Percentiles rank a stretch among this genome's conserved stretches.
Evolutionary conservation across 35 echinoderm and acorn worm genomes (phyloP).

Genomic region (Diadema setosum): DNA sequence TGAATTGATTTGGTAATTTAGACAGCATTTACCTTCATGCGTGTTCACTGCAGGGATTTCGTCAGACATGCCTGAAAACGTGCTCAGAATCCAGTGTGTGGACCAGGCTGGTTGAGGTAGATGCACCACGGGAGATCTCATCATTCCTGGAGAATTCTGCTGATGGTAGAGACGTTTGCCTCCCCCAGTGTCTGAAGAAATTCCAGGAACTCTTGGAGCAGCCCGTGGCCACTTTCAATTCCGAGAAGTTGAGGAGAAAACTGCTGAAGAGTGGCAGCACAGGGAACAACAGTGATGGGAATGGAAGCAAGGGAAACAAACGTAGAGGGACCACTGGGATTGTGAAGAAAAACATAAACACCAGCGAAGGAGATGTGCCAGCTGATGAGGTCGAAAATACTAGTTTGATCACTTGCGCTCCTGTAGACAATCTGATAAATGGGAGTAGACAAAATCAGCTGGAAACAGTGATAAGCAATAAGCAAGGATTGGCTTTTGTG

Average conservation of each 20-base stretch:
- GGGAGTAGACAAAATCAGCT: not conserved
- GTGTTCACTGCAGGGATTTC: conserved; percentile 25
- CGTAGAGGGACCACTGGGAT: too few relatives aligned
- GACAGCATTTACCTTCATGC: too few relatives aligned
- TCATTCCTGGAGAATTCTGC: not conserved
- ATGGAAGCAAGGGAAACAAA: too few relatives aligned
- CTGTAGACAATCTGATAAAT: not conserved
- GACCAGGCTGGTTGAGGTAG: conserved; percentile 49
- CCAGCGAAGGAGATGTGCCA: not conserved
- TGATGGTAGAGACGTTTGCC: not conserved
- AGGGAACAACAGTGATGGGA: too few relatives aligned
- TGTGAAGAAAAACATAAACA: not conserved
- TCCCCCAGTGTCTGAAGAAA: not conserved
- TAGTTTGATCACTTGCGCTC: too few relatives aligned
- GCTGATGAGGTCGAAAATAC: not conserved
- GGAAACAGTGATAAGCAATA: not conserved
- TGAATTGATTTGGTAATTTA: too few relatives aligned
- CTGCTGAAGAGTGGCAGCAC: conserved; percentile 8
- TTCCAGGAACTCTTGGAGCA: not conserved
- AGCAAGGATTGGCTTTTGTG: too few relatives aligned
- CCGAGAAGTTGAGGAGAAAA: not conserved
- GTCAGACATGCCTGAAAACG: conserved; percentile 26
- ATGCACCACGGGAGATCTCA: not conserved
- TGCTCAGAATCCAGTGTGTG: conserved; percentile 45
- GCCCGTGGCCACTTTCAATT: not conserved